Conservation (phyloP, 2,113 vertebrate species). For the Notechis scutatus region DNA sequence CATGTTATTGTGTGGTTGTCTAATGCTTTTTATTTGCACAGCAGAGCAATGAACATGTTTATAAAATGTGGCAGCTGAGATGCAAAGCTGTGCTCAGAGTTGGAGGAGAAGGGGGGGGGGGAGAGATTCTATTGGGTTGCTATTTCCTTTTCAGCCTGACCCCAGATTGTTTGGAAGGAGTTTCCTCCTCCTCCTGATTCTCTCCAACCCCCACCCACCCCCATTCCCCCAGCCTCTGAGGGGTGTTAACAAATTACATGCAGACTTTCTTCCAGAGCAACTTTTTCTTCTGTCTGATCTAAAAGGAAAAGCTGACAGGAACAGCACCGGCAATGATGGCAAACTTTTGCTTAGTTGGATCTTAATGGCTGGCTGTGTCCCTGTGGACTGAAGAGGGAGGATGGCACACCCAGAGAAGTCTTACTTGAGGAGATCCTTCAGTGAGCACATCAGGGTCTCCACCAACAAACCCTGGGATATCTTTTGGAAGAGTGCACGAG, state of each 20-base stretch:
- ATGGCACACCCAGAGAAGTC: constrained; percentile 61
- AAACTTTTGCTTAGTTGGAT: neutral
- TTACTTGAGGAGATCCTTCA: constrained; percentile 75
- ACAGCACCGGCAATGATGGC: neutral
- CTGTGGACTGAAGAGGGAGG: constrained; percentile 38
- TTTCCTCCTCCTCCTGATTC: constrained; percentile 30
- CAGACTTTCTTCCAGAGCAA: constrained; percentile 62
- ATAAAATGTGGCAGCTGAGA: constrained; percentile 45
- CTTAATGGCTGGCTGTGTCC: constrained; percentile 22
- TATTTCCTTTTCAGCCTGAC: constrained; percentile 73
- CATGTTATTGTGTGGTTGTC: constrained; percentile 8
- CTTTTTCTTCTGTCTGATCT: constrained; percentile 1
- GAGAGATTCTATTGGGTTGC: constrained; percentile 57
- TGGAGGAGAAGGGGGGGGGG: constrained; percentile 1
- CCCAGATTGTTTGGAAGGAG: constrained; percentile 52
- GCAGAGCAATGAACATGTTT: constrained; percentile 55
- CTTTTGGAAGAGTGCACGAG: constrained; percentile 79
- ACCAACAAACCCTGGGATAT: constrained; percentile 75
- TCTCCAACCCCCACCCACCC: neutral
- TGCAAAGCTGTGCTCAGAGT: constrained; percentile 18
- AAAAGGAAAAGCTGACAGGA: neutral
- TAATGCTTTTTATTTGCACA: constrained; percentile 34
- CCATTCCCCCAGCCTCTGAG: constrained; percentile 2
- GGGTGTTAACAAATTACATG: constrained; percentile 59
- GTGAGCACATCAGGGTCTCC: constrained; percentile 75